Base-by-base conservation (phyloP, 1,140 invertebrate genomes). In the Antheraea mylitta region DNA sequence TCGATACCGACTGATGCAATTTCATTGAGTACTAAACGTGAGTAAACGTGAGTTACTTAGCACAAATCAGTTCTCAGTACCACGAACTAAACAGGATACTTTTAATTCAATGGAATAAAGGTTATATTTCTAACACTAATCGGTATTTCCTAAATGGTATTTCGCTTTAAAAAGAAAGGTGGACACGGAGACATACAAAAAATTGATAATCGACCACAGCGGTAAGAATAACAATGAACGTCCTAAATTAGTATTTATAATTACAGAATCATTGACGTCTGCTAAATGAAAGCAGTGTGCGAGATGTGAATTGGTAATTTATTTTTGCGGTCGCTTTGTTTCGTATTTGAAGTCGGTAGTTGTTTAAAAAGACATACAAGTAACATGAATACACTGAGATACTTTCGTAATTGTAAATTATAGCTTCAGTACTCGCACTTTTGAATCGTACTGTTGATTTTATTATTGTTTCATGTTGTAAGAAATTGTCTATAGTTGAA, bases 1-100 rank as follows among this genome's bases (percentile, higher is more conserved):
- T 86, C 83, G 87, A 79, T 83, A 79, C 76, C 83, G 82, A 88
- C 86, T 83, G 83, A 88, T 82, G 84, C 85, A 87, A 87, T 91
- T 89, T 87, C 82, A 87, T 90, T 87, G 87, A 91, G 81, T 72
- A 79, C 77, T 77, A 89, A 83, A 91, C 89, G 89, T 91, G 89
- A 91, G 82, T 85, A 82, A 83, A 87, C 85, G 87, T 78, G 60
- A 68, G 68, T 71, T 78, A 79, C 75, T 79, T 82, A 81, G 75
- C 69, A 76, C 76, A 79, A 83, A 86, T 73, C 82, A 67, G 80
- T 85, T 80, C 69, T 64, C 80, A 19, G 18, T 36, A 71, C 65
- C 69, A 67, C 68, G 75, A 77, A 70, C 60, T 70, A 69, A 66
- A 61, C 45, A 66, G 37, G 69, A 59, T 62, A 68, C 78, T 82